These are phyloP conservation scores for Gari tellinella DNA, from an alignment of 2,888 invertebrate genomes.

Conservation along the genomic window DNA sequence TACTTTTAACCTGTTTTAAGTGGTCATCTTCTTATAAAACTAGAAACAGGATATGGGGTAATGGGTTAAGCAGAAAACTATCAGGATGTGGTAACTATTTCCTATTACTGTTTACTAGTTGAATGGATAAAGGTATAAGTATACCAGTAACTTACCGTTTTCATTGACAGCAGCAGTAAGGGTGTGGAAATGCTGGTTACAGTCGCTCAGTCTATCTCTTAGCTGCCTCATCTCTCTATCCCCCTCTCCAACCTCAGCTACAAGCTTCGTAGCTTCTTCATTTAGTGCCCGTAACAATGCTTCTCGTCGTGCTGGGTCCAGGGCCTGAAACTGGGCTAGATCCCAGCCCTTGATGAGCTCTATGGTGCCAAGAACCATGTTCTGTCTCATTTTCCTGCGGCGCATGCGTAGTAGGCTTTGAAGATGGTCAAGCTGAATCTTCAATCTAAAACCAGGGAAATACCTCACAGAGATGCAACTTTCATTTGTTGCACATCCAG, in stretches of 20 bases:
- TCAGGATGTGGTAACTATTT: too few species aligned
- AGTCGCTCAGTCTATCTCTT: slow-evolving; percentile 96
- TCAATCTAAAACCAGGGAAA: slow-evolving; percentile 63
- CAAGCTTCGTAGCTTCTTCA: slow-evolving; percentile 97
- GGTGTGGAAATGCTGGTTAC: slow-evolving; percentile 96
- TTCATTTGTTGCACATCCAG: too few species aligned
- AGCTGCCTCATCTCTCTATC: slow-evolving; percentile 90
- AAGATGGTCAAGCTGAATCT: slow-evolving; percentile 91
- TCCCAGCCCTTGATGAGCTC: slow-evolving; percentile 95
- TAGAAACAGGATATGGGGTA: too few species aligned
- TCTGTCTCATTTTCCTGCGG: slow-evolving; percentile 95
- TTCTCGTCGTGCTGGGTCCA: slow-evolving; percentile 97
- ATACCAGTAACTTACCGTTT: slow-evolving; percentile 75
- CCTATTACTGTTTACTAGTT: too few species aligned
- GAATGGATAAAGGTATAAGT: too few species aligned
- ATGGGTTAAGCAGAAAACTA: too few species aligned
- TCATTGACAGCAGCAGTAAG: slow-evolving; percentile 92
- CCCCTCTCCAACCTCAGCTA: slow-evolving; percentile 96
- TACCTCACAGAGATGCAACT: too few species aligned
- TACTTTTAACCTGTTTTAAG: too few species aligned
- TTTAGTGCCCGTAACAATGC: slow-evolving; percentile 94
- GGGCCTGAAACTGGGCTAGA: slow-evolving; percentile 94
- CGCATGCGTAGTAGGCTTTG: slow-evolving; percentile 98
- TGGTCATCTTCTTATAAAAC: too few species aligned
- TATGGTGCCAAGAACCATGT: slow-evolving; percentile 97